Conservation (phyloP, 2,797 vertebrate genomes). For the Gymnothorax javanicus region DNA sequence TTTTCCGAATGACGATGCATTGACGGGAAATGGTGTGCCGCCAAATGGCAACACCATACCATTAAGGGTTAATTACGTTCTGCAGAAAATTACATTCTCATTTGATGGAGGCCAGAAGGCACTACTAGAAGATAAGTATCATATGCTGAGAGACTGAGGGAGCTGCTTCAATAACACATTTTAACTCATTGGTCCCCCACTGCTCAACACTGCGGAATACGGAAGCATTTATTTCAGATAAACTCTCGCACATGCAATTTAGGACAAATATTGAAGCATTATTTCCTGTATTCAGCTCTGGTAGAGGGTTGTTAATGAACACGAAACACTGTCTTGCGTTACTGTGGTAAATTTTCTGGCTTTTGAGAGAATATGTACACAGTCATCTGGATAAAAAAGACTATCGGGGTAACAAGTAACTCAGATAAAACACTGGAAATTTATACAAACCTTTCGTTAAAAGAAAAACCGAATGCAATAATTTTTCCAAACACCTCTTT, state of each 20-base stretch:
- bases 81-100: neutral
- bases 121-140: slow-evolving; percentile 31
- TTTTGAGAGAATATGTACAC: neutral
- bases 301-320: neutral
- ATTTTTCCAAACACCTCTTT: neutral
- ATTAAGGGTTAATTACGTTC: neutral
- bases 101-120: neutral
- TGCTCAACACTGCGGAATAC: neutral
- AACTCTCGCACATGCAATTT: neutral
- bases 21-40: too few relatives aligned
- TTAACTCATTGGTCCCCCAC: neutral
- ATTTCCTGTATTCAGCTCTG: neutral
- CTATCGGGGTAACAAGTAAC: neutral
- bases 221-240: neutral
- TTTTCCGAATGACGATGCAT: too few relatives aligned
- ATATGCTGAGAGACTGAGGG: slow-evolving; percentile 32
- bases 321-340: neutral
- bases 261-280: neutral
- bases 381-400: neutral
- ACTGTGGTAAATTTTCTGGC: neutral
- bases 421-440: neutral
- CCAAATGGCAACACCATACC: too few relatives aligned
- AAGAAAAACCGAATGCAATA: neutral
- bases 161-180: slow-evolving; percentile 1
- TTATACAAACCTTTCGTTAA: neutral